Conservation (phyloP, 2,113 vertebrate species). For the Hipposideros armiger region DNA sequence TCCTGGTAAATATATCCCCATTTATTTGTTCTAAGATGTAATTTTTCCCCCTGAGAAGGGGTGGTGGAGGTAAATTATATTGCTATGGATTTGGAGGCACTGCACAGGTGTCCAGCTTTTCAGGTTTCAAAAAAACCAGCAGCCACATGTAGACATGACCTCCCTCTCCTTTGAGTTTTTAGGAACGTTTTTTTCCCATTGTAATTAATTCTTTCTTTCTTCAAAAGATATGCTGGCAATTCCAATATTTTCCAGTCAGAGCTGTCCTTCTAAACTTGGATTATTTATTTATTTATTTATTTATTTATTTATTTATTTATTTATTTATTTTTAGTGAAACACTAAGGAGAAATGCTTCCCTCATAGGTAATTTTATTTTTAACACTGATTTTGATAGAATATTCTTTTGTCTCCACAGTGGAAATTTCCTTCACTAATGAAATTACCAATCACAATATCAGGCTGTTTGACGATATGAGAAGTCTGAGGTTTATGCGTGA, state of each 20-base stretch:
- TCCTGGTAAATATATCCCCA: background rate
- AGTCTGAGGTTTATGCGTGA: fast-evolving
- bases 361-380: background rate
- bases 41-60: background rate
- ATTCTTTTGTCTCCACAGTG: background rate
- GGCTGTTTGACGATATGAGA: background rate
- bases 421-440: background rate
- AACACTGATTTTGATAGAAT: background rate
- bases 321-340: background rate
- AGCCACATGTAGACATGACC: background rate
- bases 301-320: too few relatives aligned
- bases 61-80: fast-evolving
- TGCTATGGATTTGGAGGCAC: background rate
- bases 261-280: background rate
- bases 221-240: fast-evolving
- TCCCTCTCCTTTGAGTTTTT: background rate
- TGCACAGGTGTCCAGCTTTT: background rate
- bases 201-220: too few relatives aligned
- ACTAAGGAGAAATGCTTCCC: fast-evolving
- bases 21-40: background rate
- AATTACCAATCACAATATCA: background rate
- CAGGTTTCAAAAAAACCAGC: background rate
- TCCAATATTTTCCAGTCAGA: background rate
- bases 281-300: too few relatives aligned
- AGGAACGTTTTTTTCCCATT: too few relatives aligned